These are phyloP conservation scores for Chirona hameri DNA, from an alignment of 2,888 invertebrate genomes.

Conservation along the genomic window DNA sequence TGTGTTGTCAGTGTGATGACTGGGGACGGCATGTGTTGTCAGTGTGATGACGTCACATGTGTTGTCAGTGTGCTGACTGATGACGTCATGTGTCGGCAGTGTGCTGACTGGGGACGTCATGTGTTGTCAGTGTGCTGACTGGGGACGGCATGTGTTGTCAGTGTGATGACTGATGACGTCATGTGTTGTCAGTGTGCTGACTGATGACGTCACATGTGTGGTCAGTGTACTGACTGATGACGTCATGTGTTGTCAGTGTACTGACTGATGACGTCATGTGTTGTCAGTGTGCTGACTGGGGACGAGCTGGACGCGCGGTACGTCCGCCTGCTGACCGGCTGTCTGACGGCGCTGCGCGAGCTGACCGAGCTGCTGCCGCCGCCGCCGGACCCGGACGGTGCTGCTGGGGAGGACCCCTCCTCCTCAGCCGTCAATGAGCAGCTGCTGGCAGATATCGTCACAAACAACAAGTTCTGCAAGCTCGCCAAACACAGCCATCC, in stretches of 20 bases:
- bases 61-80: too few species aligned
- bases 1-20: too few species aligned
- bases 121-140: too few species aligned
- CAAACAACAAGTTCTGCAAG: slow-evolving; percentile 67
- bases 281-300: slow-evolving; percentile 47
- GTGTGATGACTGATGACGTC: not conserved
- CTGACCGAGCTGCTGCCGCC: slow-evolving; percentile 58
- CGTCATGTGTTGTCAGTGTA: too few species aligned
- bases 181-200: too few species aligned
- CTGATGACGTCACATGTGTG: too few species aligned
- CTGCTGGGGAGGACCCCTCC: slow-evolving; percentile 52
- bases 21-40: too few species aligned
- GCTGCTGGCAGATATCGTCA: slow-evolving; percentile 56
- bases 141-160: too few species aligned
- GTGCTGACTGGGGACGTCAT: too few species aligned
- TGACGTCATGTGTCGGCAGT: too few species aligned
- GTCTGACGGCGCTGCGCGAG: slow-evolving; percentile 61
- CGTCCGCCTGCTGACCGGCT: slow-evolving; percentile 61
- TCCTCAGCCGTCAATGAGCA: slow-evolving; percentile 49
- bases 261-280: too few species aligned
- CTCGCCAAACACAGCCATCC: slow-evolving; percentile 57
- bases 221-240: not conserved
- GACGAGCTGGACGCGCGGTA: slow-evolving; percentile 69
- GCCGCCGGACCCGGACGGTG: not conserved
- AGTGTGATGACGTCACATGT: too few species aligned